These are phyloP conservation scores for Chaetodon trifasciatus DNA, from an alignment of 2,797 vertebrate genomes.

Conservation along the genomic window DNA sequence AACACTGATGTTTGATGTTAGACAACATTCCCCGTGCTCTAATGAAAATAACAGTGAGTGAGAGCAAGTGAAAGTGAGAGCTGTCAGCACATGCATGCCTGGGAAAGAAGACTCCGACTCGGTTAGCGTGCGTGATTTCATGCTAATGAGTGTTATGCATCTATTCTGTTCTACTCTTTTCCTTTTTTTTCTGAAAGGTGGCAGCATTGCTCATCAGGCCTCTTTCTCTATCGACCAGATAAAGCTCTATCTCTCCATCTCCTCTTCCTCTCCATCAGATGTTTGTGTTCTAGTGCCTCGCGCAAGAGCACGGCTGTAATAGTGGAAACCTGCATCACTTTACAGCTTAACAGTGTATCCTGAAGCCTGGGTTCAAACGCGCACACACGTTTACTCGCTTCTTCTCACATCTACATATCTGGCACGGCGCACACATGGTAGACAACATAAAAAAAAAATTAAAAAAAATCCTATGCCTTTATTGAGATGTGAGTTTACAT, in stretches of 20 bases:
- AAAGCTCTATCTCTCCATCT: slow-evolving; percentile 57
- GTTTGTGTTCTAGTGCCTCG: slow-evolving; percentile 46
- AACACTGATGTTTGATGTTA: slow-evolving; percentile 17
- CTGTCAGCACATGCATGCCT: slow-evolving; percentile 42
- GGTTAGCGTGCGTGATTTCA: slow-evolving; percentile 1
- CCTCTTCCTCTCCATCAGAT: slow-evolving; percentile 57
- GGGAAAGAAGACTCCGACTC: slow-evolving; percentile 13
- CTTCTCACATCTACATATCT: slow-evolving; percentile 34
- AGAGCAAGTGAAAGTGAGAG: slow-evolving; percentile 70
- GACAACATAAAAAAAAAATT: slow-evolving; percentile 20
- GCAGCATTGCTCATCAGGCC: slow-evolving; percentile 50
- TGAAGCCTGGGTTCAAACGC: slow-evolving; percentile 6
- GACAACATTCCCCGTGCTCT: slow-evolving; percentile 9
- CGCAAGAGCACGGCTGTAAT: slow-evolving; percentile 37
- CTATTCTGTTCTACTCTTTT: slow-evolving; percentile 6
- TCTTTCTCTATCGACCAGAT: slow-evolving; percentile 49
- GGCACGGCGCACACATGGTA: slow-evolving; percentile 8
- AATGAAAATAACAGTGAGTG: slow-evolving; percentile 52
- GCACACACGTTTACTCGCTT: slow-evolving; percentile 2
- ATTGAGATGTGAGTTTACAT: slow-evolving; percentile 60
- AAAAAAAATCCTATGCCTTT: slow-evolving; percentile 30
- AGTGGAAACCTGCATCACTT: slow-evolving; percentile 31
- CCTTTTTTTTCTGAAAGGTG: slow-evolving; percentile 15
- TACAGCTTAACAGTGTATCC: slow-evolving; percentile 14
- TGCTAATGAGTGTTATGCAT: slow-evolving; percentile 4